Evolutionary conservation across 2,113 vertebrate genomes (phyloP).

Genomic region (Poecile atricapillus): DNA sequence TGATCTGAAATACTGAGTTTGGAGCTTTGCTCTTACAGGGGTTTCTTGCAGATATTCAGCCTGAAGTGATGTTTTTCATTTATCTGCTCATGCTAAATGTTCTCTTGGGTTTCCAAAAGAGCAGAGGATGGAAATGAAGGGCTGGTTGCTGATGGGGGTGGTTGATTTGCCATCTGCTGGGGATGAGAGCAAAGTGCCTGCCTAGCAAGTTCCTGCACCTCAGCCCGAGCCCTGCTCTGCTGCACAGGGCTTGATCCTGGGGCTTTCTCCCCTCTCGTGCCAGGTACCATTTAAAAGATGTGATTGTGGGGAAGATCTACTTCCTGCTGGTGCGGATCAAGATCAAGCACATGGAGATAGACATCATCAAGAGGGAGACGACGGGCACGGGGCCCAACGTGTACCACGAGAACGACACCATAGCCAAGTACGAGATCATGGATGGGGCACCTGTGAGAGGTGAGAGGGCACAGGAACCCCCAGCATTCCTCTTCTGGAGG

Average conservation of each 20-base stretch:
- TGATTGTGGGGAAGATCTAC: constrained; percentile 98
- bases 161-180: background rate
- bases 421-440: constrained; percentile 99
- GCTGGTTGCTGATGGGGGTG: background rate
- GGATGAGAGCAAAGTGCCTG: background rate
- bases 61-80: background rate
- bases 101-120: background rate
- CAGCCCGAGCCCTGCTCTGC: background rate
- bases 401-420: constrained; percentile 96
- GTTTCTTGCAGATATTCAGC: background rate
- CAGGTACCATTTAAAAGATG: constrained; percentile 96
- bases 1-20: background rate
- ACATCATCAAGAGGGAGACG: constrained; percentile 96
- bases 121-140: background rate
- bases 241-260: background rate
- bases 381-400: constrained; percentile 94
- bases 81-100: background rate
- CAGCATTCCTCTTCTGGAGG: background rate
- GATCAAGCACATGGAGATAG: constrained; percentile 98
- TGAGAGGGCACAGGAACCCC: constrained; percentile 42
- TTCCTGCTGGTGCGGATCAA: constrained; percentile 97
- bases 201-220: background rate
- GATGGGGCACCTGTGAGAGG: constrained; percentile 95
- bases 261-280: background rate
- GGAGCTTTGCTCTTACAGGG: background rate